Evolutionary conservation across 2,888 invertebrate genomes (phyloP).

Genomic region (Temnothorax ravouxi): DNA sequence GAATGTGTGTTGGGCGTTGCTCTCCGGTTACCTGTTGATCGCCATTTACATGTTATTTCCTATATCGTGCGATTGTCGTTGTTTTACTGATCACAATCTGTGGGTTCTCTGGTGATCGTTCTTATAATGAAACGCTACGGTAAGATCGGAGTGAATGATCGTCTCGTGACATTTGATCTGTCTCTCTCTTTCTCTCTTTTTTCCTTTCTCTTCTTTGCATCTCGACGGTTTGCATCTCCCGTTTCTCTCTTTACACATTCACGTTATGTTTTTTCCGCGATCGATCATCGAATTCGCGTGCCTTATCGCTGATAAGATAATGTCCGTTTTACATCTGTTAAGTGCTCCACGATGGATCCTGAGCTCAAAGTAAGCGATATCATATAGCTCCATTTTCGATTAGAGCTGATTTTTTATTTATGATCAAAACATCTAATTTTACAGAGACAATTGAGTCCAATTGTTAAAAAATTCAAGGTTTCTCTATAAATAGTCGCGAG

Average conservation of each 20-base stretch:
- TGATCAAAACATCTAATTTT: not conserved
- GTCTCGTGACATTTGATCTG: not conserved
- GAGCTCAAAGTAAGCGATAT: not conserved
- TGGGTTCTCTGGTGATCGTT: not conserved
- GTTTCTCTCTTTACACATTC: not conserved
- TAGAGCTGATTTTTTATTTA: not conserved
- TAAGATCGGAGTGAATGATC: conserved; percentile 38
- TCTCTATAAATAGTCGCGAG: not conserved
- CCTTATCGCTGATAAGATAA: conserved; percentile 43
- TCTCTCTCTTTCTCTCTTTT: not conserved
- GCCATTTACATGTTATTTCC: conserved; percentile 37
- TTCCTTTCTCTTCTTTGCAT: not conserved
- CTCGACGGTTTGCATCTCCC: too few species aligned
- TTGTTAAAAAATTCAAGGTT: not conserved
- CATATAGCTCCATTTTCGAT: not conserved
- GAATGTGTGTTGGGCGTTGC: conserved; percentile 76
- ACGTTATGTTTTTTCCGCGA: conserved; percentile 4
- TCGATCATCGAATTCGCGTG: conserved; percentile 1
- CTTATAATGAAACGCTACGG: conserved; percentile 49
- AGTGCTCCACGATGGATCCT: not conserved
- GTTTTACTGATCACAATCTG: not conserved
- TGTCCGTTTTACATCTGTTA: conserved; percentile 14
- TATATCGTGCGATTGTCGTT: not conserved
- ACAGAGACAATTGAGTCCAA: not conserved
- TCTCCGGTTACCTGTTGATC: conserved; percentile 77